Conservation (phyloP, 2,888 invertebrate species). For the Caenorhabditis wallacei region DNA sequence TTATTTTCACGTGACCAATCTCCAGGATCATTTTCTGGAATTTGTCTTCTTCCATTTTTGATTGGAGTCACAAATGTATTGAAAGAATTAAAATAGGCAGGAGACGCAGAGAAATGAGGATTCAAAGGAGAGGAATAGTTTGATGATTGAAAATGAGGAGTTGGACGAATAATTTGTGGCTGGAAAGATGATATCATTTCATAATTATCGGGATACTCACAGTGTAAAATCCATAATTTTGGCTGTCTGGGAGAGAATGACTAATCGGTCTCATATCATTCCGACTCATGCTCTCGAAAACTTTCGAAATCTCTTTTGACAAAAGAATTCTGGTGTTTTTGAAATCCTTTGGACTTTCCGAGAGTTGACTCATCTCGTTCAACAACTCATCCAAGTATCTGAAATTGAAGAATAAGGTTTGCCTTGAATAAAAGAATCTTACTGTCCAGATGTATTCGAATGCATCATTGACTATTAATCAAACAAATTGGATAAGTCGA, state of each 20-base stretch:
- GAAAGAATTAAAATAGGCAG: neutral
- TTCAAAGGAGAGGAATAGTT: neutral
- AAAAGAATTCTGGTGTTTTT: constrained; percentile 49
- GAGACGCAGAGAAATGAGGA: neutral
- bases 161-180: neutral
- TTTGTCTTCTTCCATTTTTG: constrained; percentile 19
- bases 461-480: constrained; percentile 27
- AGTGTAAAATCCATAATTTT: constrained; percentile 1
- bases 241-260: neutral
- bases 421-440: neutral
- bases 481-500: neutral
- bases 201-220: neutral
- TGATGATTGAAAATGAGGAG: neutral
- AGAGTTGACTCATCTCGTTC: constrained; percentile 59
- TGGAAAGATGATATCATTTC: neutral
- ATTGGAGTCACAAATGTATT: constrained; percentile 51
- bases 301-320: constrained; percentile 52
- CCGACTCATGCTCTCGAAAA: constrained; percentile 37
- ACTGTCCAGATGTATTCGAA: constrained; percentile 26
- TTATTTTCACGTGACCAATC: constrained; percentile 15
- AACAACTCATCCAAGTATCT: constrained; percentile 65
- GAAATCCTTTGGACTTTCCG: constrained; percentile 32
- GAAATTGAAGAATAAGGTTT: neutral
- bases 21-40: constrained; percentile 18
- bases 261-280: neutral